Evolutionary conservation across 2,888 invertebrate genomes (phyloP), one percentile per base, ranked within the genome.

Genomic region (Chaitophorus viminalis): DNA sequence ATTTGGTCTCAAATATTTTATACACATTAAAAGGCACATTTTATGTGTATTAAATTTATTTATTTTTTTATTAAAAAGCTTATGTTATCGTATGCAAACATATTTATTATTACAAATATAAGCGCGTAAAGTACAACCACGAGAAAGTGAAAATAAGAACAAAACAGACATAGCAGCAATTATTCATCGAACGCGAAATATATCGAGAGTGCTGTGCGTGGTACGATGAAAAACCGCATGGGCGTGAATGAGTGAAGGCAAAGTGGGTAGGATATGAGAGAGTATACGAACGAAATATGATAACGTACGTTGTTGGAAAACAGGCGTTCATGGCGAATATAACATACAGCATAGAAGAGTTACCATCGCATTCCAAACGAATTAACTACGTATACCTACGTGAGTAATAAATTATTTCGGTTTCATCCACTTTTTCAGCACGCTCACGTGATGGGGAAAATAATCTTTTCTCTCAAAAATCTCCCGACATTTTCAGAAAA

Each of bases 351-450:
- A 54, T 18, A 14, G 21, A 77, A 31, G 52, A 31, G 31, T 31
- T 54, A 31, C 52, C 77, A 21, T 77, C 52, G 39, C 52, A 77
- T 77, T 77, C 77, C 52, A 77, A 54, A 77, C 52, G 77, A 54
- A 77, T 52, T 52, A 77, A 54, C 52, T 77, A 52, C 77, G 3
- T 46, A 14, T 14, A 31, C 46, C n/a, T n/a, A n/a, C n/a, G 52
- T 1, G 52, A 29, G 77, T 18, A 52, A 77, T 77, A 77, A 52
- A 77, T 77, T 77, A 31, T 9, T 52, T 31, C 60, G 31, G 46
- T 31, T 31, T 77, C 29, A 11, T 54, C 18, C 46, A 52, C 21
- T 77, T 54, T 52, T 18, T 31, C 9, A 46, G 29, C 46, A 76
- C 76, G 76, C 76, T 39, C 39, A 9, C 46, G n/a, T 46, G 14